A percentile compares a stretch with the other conserved stretches of the same genome.
Evolutionary conservation across 2,797 vertebrate species (phyloP).

Genomic region (Halcyon leucocephala): DNA sequence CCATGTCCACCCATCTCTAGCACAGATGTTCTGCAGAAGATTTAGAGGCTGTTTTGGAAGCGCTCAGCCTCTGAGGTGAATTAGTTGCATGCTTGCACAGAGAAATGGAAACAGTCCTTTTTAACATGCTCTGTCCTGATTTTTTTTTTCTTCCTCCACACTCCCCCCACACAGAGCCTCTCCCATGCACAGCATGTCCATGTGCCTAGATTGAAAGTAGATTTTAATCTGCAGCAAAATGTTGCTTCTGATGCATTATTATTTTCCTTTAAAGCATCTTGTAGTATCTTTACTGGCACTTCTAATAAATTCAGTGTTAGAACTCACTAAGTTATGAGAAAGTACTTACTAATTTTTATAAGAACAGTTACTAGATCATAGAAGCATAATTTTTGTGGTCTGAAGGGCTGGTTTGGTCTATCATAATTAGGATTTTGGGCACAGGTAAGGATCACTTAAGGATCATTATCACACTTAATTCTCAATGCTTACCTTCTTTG

Average conservation of each 20-base stretch:
- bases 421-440: neutral
- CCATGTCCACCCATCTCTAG: constrained; percentile 24
- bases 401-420: neutral
- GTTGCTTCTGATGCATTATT: neutral
- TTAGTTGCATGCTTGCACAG: constrained; percentile 16
- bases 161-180: neutral
- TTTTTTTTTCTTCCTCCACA: neutral
- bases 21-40: constrained; percentile 71
- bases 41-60: constrained; percentile 56
- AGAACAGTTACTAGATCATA: neutral
- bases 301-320: neutral
- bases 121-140: neutral
- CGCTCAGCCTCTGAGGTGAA: constrained; percentile 27
- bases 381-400: neutral
- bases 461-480: neutral
- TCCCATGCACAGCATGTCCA: neutral
- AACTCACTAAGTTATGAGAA: neutral
- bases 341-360: neutral
- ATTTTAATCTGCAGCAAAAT: neutral
- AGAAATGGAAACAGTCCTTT: neutral
- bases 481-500: neutral
- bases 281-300: neutral
- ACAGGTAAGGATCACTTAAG: neutral
- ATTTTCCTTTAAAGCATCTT: neutral
- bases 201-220: neutral